Evolutionary conservation across 2,888 invertebrate species (phyloP).

Genomic region (Dryomyza anilis): DNA sequence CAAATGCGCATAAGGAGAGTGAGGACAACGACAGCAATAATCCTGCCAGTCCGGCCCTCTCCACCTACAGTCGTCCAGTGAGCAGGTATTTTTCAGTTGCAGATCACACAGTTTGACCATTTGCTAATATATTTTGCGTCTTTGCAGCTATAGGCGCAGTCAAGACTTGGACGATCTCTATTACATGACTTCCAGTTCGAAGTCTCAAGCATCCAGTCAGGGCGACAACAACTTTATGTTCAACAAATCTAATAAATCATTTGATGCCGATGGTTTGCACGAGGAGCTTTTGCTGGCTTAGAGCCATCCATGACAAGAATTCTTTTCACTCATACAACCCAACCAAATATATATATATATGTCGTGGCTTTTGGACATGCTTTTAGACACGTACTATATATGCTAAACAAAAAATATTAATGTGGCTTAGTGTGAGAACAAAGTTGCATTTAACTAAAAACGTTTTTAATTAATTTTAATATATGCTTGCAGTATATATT

Average conservation of each 20-base stretch:
- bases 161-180: constrained; percentile 65
- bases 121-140: not conserved
- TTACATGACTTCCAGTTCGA: constrained; percentile 59
- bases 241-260: constrained; percentile 53
- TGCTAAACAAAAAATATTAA: not conserved
- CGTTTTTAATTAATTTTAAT: too few relatives aligned
- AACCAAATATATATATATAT: not conserved
- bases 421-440: constrained; percentile 1
- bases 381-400: not conserved
- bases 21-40: constrained; percentile 55
- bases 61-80: constrained; percentile 62
- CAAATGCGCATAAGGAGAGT: constrained; percentile 57
- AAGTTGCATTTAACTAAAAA: constrained; percentile 4
- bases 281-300: constrained; percentile 54
- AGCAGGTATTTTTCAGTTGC: constrained; percentile 58
- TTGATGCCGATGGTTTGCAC: constrained; percentile 44
- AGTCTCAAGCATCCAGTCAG: constrained; percentile 56
- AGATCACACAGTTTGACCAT: not conserved
- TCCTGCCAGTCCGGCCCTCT: constrained; percentile 56
- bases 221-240: constrained; percentile 49
- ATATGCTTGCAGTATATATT: too few relatives aligned
- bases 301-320: not conserved
- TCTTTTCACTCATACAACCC: not conserved
- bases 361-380: constrained; percentile 29
- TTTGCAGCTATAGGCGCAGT: constrained; percentile 61